These are phyloP conservation scores for Apostichopus parvimensis DNA, from an alignment of 35 echinoderm and acorn worm genomes.

Conservation along the genomic window DNA sequence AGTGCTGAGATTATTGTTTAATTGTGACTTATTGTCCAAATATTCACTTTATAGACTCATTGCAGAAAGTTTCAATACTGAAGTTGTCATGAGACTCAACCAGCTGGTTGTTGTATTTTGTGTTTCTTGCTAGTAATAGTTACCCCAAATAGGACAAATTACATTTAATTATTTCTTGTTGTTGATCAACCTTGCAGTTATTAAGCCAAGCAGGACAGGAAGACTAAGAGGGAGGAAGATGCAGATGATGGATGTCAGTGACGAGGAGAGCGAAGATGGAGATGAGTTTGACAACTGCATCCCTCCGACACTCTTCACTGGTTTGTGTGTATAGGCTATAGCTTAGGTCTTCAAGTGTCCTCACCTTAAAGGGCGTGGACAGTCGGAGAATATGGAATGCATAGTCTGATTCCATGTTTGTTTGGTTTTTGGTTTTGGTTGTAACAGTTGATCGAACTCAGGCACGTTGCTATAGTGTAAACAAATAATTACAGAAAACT, in stretches of 20 bases:
- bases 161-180: neutral
- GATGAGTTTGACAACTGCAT: constrained; percentile 25
- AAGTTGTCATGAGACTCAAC: too few species aligned
- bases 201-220: constrained; percentile 14
- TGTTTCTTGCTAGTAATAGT: neutral
- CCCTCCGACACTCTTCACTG: neutral
- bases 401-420: too few species aligned
- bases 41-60: too few species aligned
- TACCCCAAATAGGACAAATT: neutral
- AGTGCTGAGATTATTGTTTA: too few species aligned
- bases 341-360: neutral
- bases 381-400: neutral
- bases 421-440: too few species aligned
- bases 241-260: constrained; percentile 37
- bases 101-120: too few species aligned
- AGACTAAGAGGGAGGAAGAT: neutral
- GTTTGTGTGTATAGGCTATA: neutral
- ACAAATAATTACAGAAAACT: too few species aligned
- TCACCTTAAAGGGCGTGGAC: neutral
- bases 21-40: too few species aligned
- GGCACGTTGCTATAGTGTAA: too few species aligned
- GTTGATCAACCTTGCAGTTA: neutral
- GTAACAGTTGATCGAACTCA: neutral
- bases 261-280: constrained; percentile 15
- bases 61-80: too few species aligned